Base-by-base conservation (phyloP, 2,888 invertebrate genomes). In the Limenitis camilla region DNA sequence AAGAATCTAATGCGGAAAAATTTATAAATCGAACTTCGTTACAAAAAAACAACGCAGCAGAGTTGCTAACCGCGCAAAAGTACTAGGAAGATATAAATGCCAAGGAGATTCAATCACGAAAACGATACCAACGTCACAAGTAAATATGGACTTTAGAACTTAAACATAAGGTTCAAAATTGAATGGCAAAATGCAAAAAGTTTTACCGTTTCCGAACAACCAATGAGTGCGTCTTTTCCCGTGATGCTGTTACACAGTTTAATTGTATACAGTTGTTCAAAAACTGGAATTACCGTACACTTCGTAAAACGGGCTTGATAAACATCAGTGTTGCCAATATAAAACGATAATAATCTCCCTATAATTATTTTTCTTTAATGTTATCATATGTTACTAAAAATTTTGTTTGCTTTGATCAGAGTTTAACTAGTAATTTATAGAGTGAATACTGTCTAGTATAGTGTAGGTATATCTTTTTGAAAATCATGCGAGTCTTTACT, bases 51-150 rank as follows among this genome's bases (percentile, higher is more conserved):
- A 45, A 40, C 50, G 50, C 44, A 44, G 39, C 6, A 41, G 27
- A n/a, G 40, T 41, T 41, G 33, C 44, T 58, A 63, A 64, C 56
- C 61, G 64, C 63, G 64, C 61, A 61, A 65, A 65, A 58, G 55
- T 66, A 67, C 67, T 53, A 67, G 67, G 65, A 58, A 50, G 42
- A 43, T 62, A 67, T 58, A 58, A 62, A 48, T 29, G 39, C 35
- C 46, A 35, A 54, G 63, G 53, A 55, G 49, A 55, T 60, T 54
- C 60, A 59, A 43, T 50, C 40, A 33, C 40, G 33, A 10, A 35
- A 53, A 47, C 19, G 19, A 19, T 61, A 53, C 59, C 44, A 42
- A 49, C 31, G 45, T 33, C 48, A 39, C 50, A 54, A 35, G 19
- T 32, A 7, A 62, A 56, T 55, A 11, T 52, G 48, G 57, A 44